These are phyloP conservation scores for Philantomba maxwellii DNA, from an alignment of 2,113 vertebrate genomes.

Conservation along the genomic window DNA sequence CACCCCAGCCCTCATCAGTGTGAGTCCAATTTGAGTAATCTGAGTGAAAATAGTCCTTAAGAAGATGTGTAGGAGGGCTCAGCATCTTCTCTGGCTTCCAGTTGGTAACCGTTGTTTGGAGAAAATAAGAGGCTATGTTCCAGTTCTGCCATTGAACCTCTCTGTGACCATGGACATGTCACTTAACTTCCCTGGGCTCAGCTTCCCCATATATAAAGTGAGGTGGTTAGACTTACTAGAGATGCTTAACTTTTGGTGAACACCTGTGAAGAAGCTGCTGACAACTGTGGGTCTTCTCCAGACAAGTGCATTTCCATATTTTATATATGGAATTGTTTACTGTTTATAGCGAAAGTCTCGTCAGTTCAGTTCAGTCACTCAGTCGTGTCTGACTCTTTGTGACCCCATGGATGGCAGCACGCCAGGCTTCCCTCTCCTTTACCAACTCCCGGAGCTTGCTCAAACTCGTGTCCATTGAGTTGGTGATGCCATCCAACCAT, in stretches of 20 bases:
- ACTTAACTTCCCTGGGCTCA: background rate
- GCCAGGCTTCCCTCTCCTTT: background rate
- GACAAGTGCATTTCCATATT: background rate
- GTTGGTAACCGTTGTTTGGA: background rate
- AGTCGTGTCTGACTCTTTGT: background rate
- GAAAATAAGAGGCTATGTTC: background rate
- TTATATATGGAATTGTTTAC: background rate
- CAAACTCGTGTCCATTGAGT: background rate
- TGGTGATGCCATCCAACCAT: background rate
- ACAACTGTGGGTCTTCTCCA: background rate
- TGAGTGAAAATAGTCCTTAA: background rate
- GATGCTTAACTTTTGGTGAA: background rate
- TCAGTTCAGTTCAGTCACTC: background rate
- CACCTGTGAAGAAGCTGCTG: background rate
- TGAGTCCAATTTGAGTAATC: slow-evolving; percentile 24
- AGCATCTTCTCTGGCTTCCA: background rate
- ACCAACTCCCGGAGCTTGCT: background rate
- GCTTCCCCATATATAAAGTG: background rate
- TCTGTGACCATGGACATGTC: background rate
- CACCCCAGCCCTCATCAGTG: background rate
- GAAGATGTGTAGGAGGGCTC: background rate
- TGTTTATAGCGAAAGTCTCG: background rate
- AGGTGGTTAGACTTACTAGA: background rate
- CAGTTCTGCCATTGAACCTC: background rate
- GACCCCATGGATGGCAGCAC: background rate